Evolutionary conservation across 2,113 vertebrate species (phyloP), one percentile per base, ranked within the genome.

Genomic region (Mohoua ochrocephala): DNA sequence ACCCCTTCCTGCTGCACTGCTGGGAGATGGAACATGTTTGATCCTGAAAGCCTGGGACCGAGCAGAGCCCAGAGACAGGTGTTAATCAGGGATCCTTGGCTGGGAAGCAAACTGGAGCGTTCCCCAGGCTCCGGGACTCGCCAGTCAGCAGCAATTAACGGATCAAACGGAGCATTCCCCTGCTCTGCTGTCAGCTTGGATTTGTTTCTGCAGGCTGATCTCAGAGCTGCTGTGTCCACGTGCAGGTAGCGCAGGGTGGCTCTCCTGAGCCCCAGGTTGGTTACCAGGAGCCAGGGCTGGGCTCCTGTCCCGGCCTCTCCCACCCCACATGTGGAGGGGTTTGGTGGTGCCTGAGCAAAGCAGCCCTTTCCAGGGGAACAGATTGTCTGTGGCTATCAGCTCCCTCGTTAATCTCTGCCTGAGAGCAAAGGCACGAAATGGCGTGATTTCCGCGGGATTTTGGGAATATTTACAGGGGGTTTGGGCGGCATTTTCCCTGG

Each of bases 401-500:
- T 59, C 71, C 74, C 60, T 31, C 60, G 45, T 15, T 5, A 3
- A 20, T 49, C 71, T 56, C 49, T 53, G 42, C 89, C 86, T 28
- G 52, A 4, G 4, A 33, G 57, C 65, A 33, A 42, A 64, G 83
- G 80, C 89, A 18, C 3, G 11, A 26, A 68, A 10, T 3, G 30
- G 12, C 27, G 6, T 2, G 13, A 33, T 68, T 47, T 24, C 73
- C 1, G 0, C 12, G 6, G 50, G 7, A 3, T 47, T 61, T 61
- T 15, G 74, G 56, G 9, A 33, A 15, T 27, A 13, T 21, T 87
- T 35, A 0, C 31, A 18, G 59, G 56, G 42, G 3, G 19, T 79
- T 33, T 5, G 15, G 24, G 35, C 11, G 35, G 22, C 18, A 1
- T 89, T 86, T 49, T 50, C 59, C n/a, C 11, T 3, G 9, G 39